These are phyloP conservation scores for Oeneis ivallda DNA, from an alignment of 2,888 invertebrate species.

Conservation along the genomic window DNA sequence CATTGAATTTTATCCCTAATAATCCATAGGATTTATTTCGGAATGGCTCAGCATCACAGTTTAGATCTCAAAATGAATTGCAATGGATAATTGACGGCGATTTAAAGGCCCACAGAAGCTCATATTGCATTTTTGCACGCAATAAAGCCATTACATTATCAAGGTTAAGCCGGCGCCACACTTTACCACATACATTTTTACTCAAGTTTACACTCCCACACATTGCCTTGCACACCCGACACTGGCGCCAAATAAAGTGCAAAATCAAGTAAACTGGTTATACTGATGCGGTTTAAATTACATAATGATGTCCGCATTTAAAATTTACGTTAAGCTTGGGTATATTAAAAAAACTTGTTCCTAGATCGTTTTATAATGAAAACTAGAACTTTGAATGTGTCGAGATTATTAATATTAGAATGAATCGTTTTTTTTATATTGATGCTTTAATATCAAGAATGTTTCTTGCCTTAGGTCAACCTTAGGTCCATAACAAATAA, in stretches of 20 bases:
- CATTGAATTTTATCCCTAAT: no score
- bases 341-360: conserved; percentile 1
- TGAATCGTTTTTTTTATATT: neutral
- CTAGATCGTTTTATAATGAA: neutral
- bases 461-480: no score
- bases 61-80: neutral
- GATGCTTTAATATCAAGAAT: no score
- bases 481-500: no score
- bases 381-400: neutral
- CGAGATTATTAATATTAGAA: neutral
- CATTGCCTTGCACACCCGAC: neutral
- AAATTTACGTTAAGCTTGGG: neutral
- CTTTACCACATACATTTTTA: conserved; percentile 8
- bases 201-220: neutral
- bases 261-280: conserved; percentile 10
- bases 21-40: no score
- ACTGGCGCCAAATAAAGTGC: neutral
- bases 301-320: neutral
- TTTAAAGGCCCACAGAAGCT: neutral
- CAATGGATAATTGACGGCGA: neutral
- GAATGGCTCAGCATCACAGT: neutral
- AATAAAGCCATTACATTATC: conserved; percentile 22
- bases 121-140: conserved; percentile 23
- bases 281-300: neutral
- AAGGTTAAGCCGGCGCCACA: conserved; percentile 22